Percentiles rank a stretch among this genome's conserved stretches.
These are phyloP conservation scores for Crossaster papposus DNA, from an alignment of 53 echinoderm and acorn worm species.

Conservation along the genomic window DNA sequence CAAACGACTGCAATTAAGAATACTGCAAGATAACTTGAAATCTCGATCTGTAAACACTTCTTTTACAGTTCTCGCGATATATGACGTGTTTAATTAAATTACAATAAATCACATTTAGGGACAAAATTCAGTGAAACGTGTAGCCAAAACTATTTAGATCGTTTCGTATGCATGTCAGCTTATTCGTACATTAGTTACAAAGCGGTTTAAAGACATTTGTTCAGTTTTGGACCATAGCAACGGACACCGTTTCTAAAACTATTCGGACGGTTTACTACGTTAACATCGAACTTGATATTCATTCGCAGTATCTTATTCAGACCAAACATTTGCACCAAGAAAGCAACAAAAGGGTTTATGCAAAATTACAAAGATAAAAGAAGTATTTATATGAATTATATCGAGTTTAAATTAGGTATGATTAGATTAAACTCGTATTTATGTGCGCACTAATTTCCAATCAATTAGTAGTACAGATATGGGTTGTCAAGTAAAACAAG, in stretches of 20 bases:
- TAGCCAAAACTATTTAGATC: not conserved
- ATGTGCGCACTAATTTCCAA: slow-evolving; percentile 7
- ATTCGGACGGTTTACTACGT: slow-evolving; percentile 24
- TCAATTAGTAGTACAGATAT: slow-evolving; percentile 11
- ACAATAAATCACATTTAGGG: not conserved
- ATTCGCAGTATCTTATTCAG: not conserved
- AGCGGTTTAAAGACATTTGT: not conserved
- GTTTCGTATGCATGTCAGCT: not conserved
- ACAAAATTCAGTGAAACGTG: not conserved
- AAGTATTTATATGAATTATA: not conserved
- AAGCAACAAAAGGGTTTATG: not conserved
- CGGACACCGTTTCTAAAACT: slow-evolving; percentile 55
- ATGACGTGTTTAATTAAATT: not conserved
- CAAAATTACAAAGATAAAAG: not conserved
- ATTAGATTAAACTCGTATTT: not conserved
- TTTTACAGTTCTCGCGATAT: not conserved
- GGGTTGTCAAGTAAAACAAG: slow-evolving; percentile 34
- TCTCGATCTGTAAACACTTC: not conserved
- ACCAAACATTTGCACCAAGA: not conserved
- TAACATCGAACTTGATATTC: not conserved
- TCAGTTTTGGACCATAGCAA: slow-evolving; percentile 38
- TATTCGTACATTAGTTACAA: not conserved
- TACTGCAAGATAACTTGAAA: not conserved
- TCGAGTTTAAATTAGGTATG: not conserved
- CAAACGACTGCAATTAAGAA: slow-evolving; percentile 5